These are phyloP conservation scores for Leguminivora glycinivorella DNA, from an alignment of 1,140 invertebrate species.

Conservation along the genomic window DNA sequence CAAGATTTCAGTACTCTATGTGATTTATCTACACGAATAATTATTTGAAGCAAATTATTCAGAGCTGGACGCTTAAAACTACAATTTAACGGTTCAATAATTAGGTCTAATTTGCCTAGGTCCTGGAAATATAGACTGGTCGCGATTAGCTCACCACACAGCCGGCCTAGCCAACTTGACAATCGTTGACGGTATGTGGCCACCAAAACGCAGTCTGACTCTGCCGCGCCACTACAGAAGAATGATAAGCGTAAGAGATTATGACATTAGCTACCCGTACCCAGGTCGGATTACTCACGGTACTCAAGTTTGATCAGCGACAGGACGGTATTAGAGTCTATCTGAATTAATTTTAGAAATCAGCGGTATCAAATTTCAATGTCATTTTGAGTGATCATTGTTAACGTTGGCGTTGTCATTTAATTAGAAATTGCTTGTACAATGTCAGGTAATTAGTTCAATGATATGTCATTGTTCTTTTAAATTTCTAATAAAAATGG, in stretches of 20 bases:
- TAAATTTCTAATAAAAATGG: no score
- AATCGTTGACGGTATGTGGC: no score
- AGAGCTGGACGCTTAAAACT: background rate
- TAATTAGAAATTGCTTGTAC: background rate
- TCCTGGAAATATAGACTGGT: slow-evolving; percentile 12
- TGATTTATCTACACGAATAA: slow-evolving; percentile 14
- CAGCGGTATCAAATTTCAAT: slow-evolving; percentile 1
- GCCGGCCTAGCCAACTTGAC: no score
- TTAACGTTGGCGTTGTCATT: background rate
- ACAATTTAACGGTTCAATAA: background rate
- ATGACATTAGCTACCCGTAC: no score
- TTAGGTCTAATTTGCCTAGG: background rate
- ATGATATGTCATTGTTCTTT: no score
- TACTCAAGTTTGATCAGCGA: slow-evolving; percentile 10
- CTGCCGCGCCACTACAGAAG: no score
- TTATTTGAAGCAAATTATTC: slow-evolving; percentile 3
- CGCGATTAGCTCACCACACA: slow-evolving; percentile 13
- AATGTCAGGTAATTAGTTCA: no score
- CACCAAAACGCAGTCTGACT: no score
- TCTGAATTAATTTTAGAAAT: slow-evolving; percentile 12
- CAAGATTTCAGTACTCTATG: background rate
- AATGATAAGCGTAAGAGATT: no score
- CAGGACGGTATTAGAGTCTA: background rate
- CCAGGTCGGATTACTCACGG: slow-evolving; percentile 24
- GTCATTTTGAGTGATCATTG: slow-evolving; percentile 1